Conservation (phyloP, 2,797 vertebrate species). For the Scleropages formosus region DNA sequence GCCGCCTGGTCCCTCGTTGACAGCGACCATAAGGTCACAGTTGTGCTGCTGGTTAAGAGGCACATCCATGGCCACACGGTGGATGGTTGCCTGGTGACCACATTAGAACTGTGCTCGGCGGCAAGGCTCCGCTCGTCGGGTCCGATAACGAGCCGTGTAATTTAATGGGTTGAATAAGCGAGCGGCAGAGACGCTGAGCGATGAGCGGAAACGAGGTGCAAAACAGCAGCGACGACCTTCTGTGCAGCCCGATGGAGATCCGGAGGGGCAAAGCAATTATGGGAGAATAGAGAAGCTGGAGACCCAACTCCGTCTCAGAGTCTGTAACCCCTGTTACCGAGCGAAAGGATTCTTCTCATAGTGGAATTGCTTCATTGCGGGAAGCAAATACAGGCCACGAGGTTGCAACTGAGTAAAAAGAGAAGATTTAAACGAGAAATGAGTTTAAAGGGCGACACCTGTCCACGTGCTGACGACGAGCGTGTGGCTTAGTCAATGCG, state of each 20-base stretch:
- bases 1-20: not conserved
- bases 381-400: too few species aligned
- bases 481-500: too few species aligned
- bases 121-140: conserved; percentile 6
- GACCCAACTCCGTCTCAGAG: not conserved
- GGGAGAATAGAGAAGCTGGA: not conserved
- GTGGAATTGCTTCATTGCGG: too few species aligned
- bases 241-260: not conserved
- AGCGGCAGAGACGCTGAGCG: conserved; percentile 5
- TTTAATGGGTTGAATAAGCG: not conserved
- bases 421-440: too few species aligned
- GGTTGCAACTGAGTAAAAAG: too few species aligned
- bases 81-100: conserved; percentile 17
- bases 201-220: not conserved
- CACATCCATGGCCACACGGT: not conserved
- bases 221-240: not conserved
- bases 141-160: not conserved
- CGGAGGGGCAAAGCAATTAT: not conserved
- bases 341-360: not conserved
- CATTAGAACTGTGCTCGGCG: conserved; percentile 12
- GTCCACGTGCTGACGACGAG: too few species aligned
- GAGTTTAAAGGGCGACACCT: too few species aligned
- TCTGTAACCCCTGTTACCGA: not conserved
- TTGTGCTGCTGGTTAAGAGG: not conserved
- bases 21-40: not conserved